A percentile compares a stretch with the other conserved stretches of the same genome.
These are phyloP conservation scores for Eremobia ochroleuca DNA, from an alignment of 2,888 invertebrate genomes.

Conservation along the genomic window DNA sequence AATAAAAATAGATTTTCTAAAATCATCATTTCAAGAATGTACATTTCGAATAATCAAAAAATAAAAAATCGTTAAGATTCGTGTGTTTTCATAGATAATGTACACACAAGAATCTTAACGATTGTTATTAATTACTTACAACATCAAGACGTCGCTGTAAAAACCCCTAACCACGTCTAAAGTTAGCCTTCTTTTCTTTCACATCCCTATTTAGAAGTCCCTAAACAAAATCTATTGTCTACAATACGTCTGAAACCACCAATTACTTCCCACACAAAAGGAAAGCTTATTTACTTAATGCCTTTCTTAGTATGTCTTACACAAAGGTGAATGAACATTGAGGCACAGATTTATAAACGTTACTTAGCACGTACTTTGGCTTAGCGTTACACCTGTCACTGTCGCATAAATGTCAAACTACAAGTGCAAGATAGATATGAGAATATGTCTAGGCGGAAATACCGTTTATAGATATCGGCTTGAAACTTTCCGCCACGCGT, in stretches of 20 bases:
- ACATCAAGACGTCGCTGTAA: neutral
- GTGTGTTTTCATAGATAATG: neutral
- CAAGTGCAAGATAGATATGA: neutral
- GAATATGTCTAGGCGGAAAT: neutral
- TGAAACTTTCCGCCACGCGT: conserved; percentile 34
- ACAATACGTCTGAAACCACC: conserved; percentile 19
- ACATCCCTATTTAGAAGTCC: conserved; percentile 5
- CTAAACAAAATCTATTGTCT: conserved; percentile 30
- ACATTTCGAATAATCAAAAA: neutral
- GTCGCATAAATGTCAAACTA: neutral
- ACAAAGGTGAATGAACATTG: conserved; percentile 64
- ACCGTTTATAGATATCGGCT: neutral
- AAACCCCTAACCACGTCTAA: neutral
- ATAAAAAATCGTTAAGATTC: neutral
- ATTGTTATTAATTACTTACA: neutral
- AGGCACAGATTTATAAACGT: neutral
- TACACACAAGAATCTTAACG: neutral
- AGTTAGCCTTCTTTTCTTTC: conserved; percentile 13
- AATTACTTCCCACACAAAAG: conserved; percentile 21
- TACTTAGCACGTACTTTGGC: neutral
- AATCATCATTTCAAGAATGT: neutral
- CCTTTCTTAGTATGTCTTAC: conserved; percentile 32
- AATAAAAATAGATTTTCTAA: neutral
- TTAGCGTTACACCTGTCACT: neutral
- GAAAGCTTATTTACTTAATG: conserved; percentile 28